Conservation (phyloP, 2,113 vertebrate species). For the Bambusicola thoracicus region DNA sequence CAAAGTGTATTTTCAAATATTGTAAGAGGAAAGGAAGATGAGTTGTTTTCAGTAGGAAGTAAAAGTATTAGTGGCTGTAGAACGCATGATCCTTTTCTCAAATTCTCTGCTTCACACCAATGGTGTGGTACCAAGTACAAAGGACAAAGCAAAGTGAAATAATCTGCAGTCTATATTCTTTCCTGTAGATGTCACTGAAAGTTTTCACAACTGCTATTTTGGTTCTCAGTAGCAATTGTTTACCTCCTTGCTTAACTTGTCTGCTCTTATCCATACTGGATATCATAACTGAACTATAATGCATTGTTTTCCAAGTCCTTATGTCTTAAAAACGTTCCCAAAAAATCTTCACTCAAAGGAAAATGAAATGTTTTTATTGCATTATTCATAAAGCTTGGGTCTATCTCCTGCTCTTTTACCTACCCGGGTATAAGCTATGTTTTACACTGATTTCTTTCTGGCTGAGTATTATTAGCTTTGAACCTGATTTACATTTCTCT, state of each 20-base stretch:
- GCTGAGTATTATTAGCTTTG: background rate
- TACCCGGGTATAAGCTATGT: background rate
- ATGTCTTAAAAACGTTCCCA: background rate
- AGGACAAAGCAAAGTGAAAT: background rate
- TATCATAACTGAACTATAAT: background rate
- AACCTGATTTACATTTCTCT: background rate
- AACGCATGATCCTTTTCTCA: background rate
- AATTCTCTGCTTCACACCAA: background rate
- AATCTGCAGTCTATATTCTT: constrained; percentile 17
- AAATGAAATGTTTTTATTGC: background rate
- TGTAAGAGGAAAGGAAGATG: background rate
- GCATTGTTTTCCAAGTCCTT: background rate
- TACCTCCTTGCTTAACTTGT: background rate
- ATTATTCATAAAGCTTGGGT: background rate
- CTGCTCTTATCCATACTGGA: background rate
- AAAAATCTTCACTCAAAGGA: background rate
- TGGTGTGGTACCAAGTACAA: background rate
- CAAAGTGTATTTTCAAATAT: background rate
- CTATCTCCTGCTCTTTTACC: background rate
- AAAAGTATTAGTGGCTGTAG: background rate
- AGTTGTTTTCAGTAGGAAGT: background rate
- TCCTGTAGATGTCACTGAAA: constrained; percentile 50
- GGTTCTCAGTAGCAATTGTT: background rate
- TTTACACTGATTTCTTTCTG: fast-evolving
- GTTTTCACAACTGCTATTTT: background rate